Base-by-base conservation (phyloP, 2,797 vertebrate genomes). In the Acropternis orthonyx region DNA sequence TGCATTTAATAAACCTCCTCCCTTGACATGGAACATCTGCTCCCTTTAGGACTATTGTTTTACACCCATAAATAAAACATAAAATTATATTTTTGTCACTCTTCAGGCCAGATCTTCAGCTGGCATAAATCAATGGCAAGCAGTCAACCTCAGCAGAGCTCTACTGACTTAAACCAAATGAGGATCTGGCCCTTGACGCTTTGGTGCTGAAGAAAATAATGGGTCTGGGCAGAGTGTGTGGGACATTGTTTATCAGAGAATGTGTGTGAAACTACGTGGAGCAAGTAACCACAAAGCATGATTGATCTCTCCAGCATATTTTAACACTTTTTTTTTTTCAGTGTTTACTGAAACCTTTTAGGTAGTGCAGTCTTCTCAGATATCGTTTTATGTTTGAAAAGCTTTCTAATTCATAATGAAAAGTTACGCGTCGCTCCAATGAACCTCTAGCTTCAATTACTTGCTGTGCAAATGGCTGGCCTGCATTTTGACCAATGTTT, bases 401-500 rank as follows among this genome's bases (percentile, higher is more conserved):
- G 95, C 97, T 97, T 97, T 98, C 97, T 98, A 98, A 98, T 97
- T 98, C 97, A 97, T 96, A 97, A 97, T 98, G 97, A 98, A 98
- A 98, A 97, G 97, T 97, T 98, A 92, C 12, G 79, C 30, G 10
- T 95, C 65, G 84, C 91, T 95, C 93, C 96, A 95, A 85, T 96
- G 96, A 97, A 96, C 94, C 95, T 95, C 96, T 49, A 98, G 93
- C 95, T 98, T 97, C 96, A 97, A 98, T 98, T 98, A 97, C 96
- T 97, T 89, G 94, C 95, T 51, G 85, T 97, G 96, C 94, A 98
- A 98, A 98, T 97, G 98, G 94, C 63, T 95, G 94, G 97, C 97
- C 98, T 97, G 96, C 93, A 91, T 98, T 98, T 94, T 98, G 96
- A 98, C 98, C 98, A 97, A 97, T 97, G 97, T 98, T 98, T 98